Base-by-base conservation (phyloP, 1,140 invertebrate genomes). In the Microplitis demolitor region DNA sequence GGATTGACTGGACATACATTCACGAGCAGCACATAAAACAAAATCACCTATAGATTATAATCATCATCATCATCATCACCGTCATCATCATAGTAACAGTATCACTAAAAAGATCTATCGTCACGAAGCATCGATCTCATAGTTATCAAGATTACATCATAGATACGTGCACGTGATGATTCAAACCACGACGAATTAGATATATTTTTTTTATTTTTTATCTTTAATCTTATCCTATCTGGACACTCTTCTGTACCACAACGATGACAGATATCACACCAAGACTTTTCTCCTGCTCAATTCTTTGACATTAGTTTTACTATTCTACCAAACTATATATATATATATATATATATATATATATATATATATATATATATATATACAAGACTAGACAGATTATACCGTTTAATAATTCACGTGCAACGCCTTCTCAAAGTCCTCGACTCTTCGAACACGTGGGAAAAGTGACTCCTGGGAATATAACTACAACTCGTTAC, bases 381-480 rank as follows among this genome's bases (percentile, higher is more conserved):
- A 24, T 24, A 24, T 24, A 24, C 2, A 45, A 45, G 6, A 45
- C 39, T 45, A 45, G 5, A 45, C 39, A 45, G 39, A 45, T 45
- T 45, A 58, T 58, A 58, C 24, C 56, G 56, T 58, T 58, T 58
- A 45, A 35, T 62, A 62, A 62, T 62, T 37, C 60, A 62, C 16
- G 37, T 24, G 16, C 63, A 66, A 51, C 45, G 69, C 69, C 62
- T 62, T 54, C 31, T 66, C 39, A 45, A 45, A 5, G 39, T 45
- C 39, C 39, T 66, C n/a, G n/a, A 11, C 61, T 35, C 34, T 53
- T 54, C 51, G 16, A 50, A 8, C 37, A 51, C 69, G 39, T 71
- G 69, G 68, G 68, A 71, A 71, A 64, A 11, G 14, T 13, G 24
- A 61, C 60, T 50, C 58, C 33, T 60, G 69, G 45, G 61, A 71